Conservation (phyloP, 2,113 vertebrate genomes). For the Brachypteracias leptosomus region DNA sequence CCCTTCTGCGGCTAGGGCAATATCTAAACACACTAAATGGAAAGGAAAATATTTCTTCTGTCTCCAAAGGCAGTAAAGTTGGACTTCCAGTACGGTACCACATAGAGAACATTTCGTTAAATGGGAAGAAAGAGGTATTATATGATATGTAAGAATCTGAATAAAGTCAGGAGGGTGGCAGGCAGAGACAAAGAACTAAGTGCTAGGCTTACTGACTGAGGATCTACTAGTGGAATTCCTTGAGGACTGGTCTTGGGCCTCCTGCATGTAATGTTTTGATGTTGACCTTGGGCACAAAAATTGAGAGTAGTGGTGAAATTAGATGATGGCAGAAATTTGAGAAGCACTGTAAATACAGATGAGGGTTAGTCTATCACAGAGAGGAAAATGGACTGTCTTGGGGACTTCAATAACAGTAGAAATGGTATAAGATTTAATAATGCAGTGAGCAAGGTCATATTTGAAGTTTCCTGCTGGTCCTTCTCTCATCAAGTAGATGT, state of each 20-base stretch:
- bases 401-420: neutral
- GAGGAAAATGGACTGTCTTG: neutral
- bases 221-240: neutral
- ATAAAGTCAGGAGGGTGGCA: neutral
- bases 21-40: neutral
- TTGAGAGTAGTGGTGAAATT: neutral
- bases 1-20: neutral
- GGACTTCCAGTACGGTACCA: neutral
- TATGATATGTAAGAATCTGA: rapidly evolving
- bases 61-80: neutral
- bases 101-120: neutral
- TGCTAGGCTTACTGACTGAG: neutral
- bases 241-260: neutral
- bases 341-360: neutral
- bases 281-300: neutral
- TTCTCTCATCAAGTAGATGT: neutral
- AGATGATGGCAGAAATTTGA: neutral
- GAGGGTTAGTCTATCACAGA: neutral
- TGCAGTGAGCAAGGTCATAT: neutral
- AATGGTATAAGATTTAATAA: neutral
- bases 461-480: neutral
- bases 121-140: neutral
- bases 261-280: neutral
- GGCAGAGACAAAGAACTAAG: neutral
- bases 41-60: neutral